These are phyloP conservation scores for Hypanus sabinus DNA, from an alignment of 2,113 vertebrate species.

Conservation along the genomic window DNA sequence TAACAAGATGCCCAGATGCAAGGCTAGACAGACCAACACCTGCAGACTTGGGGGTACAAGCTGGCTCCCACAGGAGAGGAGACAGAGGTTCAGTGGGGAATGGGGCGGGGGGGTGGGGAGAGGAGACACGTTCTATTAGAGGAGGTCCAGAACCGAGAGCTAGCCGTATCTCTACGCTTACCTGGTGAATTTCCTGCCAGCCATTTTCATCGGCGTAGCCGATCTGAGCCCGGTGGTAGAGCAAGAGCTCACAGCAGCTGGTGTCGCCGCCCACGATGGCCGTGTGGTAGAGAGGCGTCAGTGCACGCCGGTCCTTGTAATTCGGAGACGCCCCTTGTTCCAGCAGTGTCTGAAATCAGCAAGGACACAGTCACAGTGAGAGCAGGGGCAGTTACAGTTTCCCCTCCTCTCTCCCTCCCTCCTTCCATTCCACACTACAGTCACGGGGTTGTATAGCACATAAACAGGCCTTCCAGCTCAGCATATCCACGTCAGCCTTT, in stretches of 20 bases:
- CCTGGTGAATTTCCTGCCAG: slow-evolving; percentile 91
- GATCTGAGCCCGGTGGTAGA: slow-evolving; percentile 74
- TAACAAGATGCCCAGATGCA: background rate
- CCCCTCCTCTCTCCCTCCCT: too few species aligned
- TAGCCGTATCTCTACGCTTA: slow-evolving; percentile 40
- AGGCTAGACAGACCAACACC: too few species aligned
- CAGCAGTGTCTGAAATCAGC: slow-evolving; percentile 63
- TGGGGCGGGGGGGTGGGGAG: too few species aligned
- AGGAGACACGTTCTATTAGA: background rate
- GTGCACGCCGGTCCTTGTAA: slow-evolving; percentile 82
- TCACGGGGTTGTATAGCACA: too few species aligned
- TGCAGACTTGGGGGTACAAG: background rate
- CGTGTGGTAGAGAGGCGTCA: slow-evolving; percentile 86
- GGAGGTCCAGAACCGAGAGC: too few species aligned
- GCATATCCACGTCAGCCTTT: too few species aligned
- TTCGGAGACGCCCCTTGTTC: slow-evolving; percentile 81
- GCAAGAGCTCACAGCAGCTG: slow-evolving; percentile 81
- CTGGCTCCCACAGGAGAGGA: background rate
- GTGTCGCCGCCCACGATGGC: slow-evolving; percentile 86
- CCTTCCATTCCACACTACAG: too few species aligned
- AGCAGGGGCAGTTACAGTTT: too few species aligned
- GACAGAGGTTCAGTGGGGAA: background rate
- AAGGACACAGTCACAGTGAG: background rate
- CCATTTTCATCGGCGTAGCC: slow-evolving; percentile 82
- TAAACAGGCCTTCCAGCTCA: too few species aligned